Percentiles rank a stretch among this genome's conserved stretches.
Conservation (phyloP, 2,888 invertebrate species). For the Hydrotaea cyrtoneurina region DNA sequence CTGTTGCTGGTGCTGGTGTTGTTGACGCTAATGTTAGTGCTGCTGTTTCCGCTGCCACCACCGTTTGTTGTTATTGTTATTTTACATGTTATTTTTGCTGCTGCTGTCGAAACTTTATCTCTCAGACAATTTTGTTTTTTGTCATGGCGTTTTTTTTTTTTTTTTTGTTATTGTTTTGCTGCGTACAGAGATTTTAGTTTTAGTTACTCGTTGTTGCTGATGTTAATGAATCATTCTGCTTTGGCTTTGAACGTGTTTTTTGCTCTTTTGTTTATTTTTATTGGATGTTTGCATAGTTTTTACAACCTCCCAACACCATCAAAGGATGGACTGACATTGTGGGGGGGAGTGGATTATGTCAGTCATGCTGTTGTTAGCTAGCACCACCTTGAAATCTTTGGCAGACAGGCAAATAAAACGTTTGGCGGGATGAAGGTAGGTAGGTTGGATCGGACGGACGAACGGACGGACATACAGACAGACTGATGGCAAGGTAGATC, state of each 20-base stretch:
- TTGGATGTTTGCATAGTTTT: conserved; percentile 13
- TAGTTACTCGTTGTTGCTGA: conserved; percentile 10
- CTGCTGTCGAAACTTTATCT: conserved; percentile 16
- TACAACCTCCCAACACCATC: neutral
- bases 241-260: conserved; percentile 22
- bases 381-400: conserved; percentile 9
- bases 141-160: neutral
- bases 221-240: conserved; percentile 30
- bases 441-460: too few species aligned
- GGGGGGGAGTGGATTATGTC: conserved; percentile 3
- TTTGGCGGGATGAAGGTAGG: too few species aligned
- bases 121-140: neutral
- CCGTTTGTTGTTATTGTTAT: neutral
- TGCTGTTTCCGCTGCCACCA: neutral
- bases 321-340: neutral
- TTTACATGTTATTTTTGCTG: conserved; percentile 21
- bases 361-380: neutral
- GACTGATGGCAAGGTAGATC: too few species aligned
- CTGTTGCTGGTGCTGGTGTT: neutral
- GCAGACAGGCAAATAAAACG: too few species aligned
- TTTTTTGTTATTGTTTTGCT: neutral
- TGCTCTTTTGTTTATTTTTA: conserved; percentile 27
- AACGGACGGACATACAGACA: too few species aligned
- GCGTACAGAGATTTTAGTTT: conserved; percentile 25
- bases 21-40: neutral